Evolutionary conservation across 2,797 vertebrate species (phyloP).

Genomic region (Yasuhikotakia modesta): DNA sequence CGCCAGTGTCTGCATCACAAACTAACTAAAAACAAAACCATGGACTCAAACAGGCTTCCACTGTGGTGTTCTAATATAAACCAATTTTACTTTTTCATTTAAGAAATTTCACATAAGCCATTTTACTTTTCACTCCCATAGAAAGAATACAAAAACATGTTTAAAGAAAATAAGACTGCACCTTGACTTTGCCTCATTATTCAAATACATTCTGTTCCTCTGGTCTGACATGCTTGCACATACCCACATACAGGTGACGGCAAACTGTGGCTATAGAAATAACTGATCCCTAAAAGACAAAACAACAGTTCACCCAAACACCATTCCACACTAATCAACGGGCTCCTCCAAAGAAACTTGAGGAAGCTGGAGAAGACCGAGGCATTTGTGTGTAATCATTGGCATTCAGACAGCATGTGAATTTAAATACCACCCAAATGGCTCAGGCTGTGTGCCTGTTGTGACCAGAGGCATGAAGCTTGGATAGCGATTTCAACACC

Average conservation of each 20-base stretch:
- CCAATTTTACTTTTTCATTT: no score
- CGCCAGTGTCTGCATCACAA: constrained; percentile 10
- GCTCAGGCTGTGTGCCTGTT: constrained; percentile 22
- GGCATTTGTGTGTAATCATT: constrained; percentile 43
- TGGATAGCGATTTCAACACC: constrained; percentile 31
- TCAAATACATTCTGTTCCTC: background rate
- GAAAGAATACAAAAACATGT: no score
- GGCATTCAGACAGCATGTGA: constrained; percentile 31
- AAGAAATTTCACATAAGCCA: no score
- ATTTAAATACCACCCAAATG: constrained; percentile 40
- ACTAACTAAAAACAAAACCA: constrained; percentile 11
- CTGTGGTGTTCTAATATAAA: background rate
- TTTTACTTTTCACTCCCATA: background rate
- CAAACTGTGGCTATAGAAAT: background rate
- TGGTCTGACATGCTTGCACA: background rate
- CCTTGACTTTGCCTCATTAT: background rate
- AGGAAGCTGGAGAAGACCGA: constrained; percentile 26
- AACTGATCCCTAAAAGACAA: background rate
- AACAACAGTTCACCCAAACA: background rate
- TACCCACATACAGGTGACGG: background rate
- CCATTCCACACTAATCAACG: background rate
- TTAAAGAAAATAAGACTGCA: no score
- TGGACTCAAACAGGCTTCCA: background rate
- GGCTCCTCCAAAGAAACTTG: constrained; percentile 11
- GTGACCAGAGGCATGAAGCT: constrained; percentile 33